Conservation (phyloP, 2,797 vertebrate species). For the Lagorchestes hirsutus region DNA sequence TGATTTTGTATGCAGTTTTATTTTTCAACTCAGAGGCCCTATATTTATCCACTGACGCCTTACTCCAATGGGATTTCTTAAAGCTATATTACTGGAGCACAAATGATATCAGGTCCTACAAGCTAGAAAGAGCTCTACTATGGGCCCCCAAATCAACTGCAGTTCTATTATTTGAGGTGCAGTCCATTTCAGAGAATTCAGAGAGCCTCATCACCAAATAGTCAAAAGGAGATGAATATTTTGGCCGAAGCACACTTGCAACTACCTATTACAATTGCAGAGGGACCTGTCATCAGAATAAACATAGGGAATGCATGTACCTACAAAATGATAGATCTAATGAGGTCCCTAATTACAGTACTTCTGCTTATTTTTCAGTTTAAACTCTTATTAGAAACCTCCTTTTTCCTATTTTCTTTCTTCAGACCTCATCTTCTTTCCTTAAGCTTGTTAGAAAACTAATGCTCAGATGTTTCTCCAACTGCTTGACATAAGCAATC, state of each 20-base stretch:
- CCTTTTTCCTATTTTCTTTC: neutral
- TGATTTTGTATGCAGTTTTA: conserved; percentile 4
- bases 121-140: neutral
- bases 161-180: neutral
- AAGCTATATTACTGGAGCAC: neutral
- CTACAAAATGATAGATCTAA: neutral
- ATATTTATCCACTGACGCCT: neutral
- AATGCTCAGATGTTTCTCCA: neutral
- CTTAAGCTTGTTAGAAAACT: neutral
- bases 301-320: neutral
- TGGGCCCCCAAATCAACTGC: neutral
- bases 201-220: neutral
- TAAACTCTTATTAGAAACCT: neutral
- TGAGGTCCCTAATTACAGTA: neutral
- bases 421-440: neutral
- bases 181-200: neutral
- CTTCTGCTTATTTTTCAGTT: neutral
- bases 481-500: neutral
- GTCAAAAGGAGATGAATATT: neutral
- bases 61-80: neutral
- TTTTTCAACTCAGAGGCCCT: neutral
- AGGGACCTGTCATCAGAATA: neutral
- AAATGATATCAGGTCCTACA: neutral
- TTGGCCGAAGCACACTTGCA: neutral
- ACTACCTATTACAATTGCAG: neutral